These are phyloP conservation scores for Lasioglossum baleicum DNA, from an alignment of 1,140 invertebrate genomes.

Conservation along the genomic window DNA sequence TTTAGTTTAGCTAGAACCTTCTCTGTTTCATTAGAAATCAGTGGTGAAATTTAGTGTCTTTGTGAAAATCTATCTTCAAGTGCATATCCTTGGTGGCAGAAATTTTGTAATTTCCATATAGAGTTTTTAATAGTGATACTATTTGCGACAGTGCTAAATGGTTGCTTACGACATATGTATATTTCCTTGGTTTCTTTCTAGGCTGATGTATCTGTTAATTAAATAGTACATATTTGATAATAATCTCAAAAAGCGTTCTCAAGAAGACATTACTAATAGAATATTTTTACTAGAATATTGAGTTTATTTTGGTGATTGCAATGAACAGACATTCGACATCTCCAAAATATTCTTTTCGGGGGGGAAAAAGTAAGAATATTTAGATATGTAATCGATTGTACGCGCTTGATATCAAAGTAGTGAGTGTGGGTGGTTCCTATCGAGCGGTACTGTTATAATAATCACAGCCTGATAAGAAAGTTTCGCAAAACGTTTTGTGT, in stretches of 20 bases:
- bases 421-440: conserved; percentile 29
- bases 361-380: neutral
- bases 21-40: neutral
- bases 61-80: neutral
- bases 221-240: no score
- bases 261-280: no score
- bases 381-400: conserved; percentile 8
- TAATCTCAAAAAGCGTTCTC: no score
- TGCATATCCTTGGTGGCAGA: neutral
- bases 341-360: no score
- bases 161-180: neutral
- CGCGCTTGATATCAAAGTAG: no score
- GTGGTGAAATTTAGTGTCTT: neutral
- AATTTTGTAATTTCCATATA: neutral
- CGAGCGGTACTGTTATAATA: conserved; percentile 21
- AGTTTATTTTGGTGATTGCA: neutral
- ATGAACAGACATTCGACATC: no score
- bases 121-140: neutral
- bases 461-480: conserved; percentile 27
- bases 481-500: conserved; percentile 30
- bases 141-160: neutral
- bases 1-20: neutral
- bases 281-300: no score
- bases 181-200: no score
- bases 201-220: neutral